phyloP scores from a whole-genome alignment of 2,888 invertebrate species.

The Anoplius nigerrimus region DNA sequence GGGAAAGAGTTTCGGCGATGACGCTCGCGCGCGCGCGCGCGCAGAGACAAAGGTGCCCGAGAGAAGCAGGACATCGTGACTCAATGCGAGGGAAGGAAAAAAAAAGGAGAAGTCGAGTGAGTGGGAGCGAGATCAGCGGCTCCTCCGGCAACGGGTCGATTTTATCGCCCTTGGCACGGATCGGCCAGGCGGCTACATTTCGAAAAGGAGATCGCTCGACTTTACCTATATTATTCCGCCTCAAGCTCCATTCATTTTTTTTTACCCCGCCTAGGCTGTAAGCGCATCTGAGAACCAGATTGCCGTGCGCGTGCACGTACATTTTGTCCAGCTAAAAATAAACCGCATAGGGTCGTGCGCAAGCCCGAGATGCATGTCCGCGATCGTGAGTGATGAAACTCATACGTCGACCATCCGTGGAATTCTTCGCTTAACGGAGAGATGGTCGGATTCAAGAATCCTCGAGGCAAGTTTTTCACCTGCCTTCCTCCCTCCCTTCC shows the following conservation, averaged over 20 bases:
- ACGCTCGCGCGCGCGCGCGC: background rate
- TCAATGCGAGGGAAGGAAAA: background rate
- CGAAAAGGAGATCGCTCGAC: constrained; percentile 33
- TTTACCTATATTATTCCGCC: constrained; percentile 2
- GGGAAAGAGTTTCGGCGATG: background rate
- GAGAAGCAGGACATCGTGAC: background rate
- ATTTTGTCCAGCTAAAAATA: too few species aligned
- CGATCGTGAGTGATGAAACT: too few species aligned
- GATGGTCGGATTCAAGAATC: constrained; percentile 1
- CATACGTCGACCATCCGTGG: too few species aligned
- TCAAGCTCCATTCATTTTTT: too few species aligned
- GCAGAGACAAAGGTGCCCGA: background rate
- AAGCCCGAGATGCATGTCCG: too few species aligned
- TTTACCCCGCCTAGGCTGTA: too few species aligned
- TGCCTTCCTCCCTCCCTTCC: background rate
- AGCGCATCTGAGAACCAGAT: too few species aligned
- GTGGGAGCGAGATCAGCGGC: constrained; percentile 24
- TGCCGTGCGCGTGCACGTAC: too few species aligned
- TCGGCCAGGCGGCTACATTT: constrained; percentile 42
- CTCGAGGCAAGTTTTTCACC: constrained; percentile 4
- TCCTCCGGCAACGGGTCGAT: constrained; percentile 32
- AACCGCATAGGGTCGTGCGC: too few species aligned
- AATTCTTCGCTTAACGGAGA: too few species aligned
- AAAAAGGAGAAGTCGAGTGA: background rate
- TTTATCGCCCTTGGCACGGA: constrained; percentile 57